Conservation (phyloP, 1,140 invertebrate genomes). For the Maniola jurtina region DNA sequence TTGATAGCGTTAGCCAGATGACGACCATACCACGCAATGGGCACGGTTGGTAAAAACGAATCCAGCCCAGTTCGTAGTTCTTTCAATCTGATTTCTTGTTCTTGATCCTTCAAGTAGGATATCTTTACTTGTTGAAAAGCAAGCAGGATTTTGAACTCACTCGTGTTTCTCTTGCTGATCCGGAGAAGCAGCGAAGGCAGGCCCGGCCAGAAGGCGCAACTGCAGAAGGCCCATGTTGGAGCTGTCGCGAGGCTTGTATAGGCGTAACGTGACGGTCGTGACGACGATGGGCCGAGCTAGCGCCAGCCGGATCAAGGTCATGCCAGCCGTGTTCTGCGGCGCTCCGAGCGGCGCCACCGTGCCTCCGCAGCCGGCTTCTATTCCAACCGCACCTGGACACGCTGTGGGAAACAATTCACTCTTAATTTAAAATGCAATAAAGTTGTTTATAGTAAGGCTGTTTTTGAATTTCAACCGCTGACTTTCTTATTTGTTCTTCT, state of each 20-base stretch:
- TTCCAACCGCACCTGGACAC: slow-evolving; percentile 92
- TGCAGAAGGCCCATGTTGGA: slow-evolving; percentile 93
- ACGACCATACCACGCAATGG: too few species aligned
- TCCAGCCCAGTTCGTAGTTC: slow-evolving; percentile 18
- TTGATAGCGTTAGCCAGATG: too few species aligned
- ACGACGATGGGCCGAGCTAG: slow-evolving; percentile 90
- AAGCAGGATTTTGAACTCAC: slow-evolving; percentile 29
- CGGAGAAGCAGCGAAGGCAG: slow-evolving; percentile 74
- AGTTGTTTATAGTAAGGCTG: too few species aligned
- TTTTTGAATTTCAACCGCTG: too few species aligned
- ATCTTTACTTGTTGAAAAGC: not conserved
- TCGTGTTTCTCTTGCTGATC: slow-evolving; percentile 28
- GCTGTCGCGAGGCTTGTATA: slow-evolving; percentile 92
- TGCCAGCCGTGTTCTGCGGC: slow-evolving; percentile 87
- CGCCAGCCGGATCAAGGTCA: slow-evolving; percentile 91
- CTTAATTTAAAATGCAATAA: not conserved
- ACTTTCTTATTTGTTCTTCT: too few species aligned
- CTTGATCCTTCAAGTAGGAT: too few species aligned
- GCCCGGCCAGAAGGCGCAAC: slow-evolving; percentile 90
- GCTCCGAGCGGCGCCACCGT: slow-evolving; percentile 76
- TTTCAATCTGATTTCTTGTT: too few species aligned
- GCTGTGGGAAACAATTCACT: slow-evolving; percentile 71
- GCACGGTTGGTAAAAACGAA: too few species aligned
- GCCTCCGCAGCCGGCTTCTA: slow-evolving; percentile 84
- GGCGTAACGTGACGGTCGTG: slow-evolving; percentile 80